Evolutionary conservation across 2,113 vertebrate genomes (phyloP), one percentile per base, ranked within the genome.

Genomic region (Tychaedon coryphoeus): DNA sequence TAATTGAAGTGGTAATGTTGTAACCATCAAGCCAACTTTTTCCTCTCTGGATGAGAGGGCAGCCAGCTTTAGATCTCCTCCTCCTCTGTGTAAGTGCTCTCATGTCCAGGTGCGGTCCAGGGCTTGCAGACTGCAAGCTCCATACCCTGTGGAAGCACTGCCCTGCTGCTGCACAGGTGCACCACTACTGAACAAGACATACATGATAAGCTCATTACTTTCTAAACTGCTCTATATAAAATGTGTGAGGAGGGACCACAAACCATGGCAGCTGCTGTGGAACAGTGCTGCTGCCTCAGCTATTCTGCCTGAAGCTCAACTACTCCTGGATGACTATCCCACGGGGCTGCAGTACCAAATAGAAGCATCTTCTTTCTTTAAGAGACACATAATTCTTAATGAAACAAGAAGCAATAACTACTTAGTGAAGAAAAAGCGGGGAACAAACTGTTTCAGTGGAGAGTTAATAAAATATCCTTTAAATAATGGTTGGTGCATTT

Each of bases 231-330:
- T 77, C 48, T 24, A 51, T 2, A 31, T 1, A 38, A 47, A 92
- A 61, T 0, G 0, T 5, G 8, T 1, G 4, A 84, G 56, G 36
- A 45, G 33, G 28, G 38, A 20, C 5, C 56, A 62, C 0, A 1
- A 31, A 48, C 65, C 36, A 53, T 1, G 31, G 84, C 31, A 91
- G 36, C 60, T 73, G 72, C 34, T 38, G 50, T 2, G 10, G 51
- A 70, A 25, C 18, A 8, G 56, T 43, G 73, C 47, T 77, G 76
- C 65, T 54, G 76, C 69, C 90, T 45, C 54, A 66, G 36, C 42
- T 40, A 4, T 16, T 26, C 80, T 54, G 65, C 61, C 91, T 66
- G 56, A 65, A 84, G 54, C 40, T 29, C 48, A 76, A 10, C 23
- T 19, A 61, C 14, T 31, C 25, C 65, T 12, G 8, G 9, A 4